phyloP scores from a whole-genome alignment of 2,797 vertebrate species.

The Ispidina lecontei region DNA sequence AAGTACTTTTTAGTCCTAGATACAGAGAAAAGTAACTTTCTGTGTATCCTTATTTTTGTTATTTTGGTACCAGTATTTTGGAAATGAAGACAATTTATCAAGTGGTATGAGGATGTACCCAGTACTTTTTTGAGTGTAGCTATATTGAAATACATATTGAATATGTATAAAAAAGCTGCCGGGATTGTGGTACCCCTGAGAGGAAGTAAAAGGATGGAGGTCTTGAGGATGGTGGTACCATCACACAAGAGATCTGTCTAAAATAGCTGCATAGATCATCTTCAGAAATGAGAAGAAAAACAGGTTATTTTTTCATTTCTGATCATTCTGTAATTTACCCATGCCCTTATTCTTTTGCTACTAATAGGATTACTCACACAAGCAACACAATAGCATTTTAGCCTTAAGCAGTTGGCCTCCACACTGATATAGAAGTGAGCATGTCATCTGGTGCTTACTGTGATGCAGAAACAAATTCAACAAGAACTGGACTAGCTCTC shows the following conservation, averaged over 20 bases:
- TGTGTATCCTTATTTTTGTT: background rate
- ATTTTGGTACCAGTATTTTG: background rate
- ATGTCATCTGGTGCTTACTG: background rate
- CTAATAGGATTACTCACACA: slow-evolving; percentile 32
- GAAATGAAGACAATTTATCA: background rate
- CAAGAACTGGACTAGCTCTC: slow-evolving; percentile 11
- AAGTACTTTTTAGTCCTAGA: background rate
- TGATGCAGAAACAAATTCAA: background rate
- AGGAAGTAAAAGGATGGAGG: background rate
- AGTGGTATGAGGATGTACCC: background rate
- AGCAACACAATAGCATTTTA: slow-evolving; percentile 12
- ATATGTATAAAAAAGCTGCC: background rate
- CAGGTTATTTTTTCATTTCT: background rate
- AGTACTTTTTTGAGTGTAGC: background rate
- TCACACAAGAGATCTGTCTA: background rate
- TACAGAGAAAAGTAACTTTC: background rate
- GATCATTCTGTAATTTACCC: background rate
- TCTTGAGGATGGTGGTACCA: background rate
- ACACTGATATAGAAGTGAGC: background rate
- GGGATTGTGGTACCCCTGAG: background rate
- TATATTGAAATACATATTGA: background rate
- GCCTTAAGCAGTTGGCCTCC: slow-evolving; percentile 21
- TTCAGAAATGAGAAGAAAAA: background rate
- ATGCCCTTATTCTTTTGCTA: background rate
- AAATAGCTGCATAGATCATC: background rate